These are phyloP conservation scores for Oopsacas minuta DNA, from an alignment of 37 sponge, comb jelly and placozoan species.

Conservation along the genomic window DNA sequence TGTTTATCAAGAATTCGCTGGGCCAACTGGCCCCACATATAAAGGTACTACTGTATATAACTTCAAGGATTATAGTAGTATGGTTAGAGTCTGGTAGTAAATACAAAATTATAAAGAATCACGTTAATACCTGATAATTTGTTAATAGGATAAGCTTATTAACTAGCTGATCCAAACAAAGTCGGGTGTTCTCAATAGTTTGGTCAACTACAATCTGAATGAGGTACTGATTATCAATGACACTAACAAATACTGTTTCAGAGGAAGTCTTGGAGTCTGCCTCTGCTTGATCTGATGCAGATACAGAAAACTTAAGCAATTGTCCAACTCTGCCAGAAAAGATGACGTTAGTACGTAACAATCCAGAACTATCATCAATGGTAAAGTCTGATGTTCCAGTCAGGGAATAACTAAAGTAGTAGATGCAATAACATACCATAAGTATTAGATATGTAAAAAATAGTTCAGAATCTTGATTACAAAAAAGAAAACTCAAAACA, in stretches of 20 bases:
- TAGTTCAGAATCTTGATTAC: no score
- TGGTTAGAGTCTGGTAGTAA: no score
- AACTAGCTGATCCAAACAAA: background rate
- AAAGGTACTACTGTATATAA: no score
- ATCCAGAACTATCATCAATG: background rate
- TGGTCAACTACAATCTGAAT: background rate
- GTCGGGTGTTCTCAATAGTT: background rate
- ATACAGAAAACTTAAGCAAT: background rate
- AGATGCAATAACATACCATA: background rate
- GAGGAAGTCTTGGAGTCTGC: background rate
- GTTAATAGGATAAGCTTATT: background rate
- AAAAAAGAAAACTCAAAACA: no score
- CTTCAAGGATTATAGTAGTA: no score
- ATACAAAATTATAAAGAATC: background rate
- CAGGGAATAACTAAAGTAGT: background rate
- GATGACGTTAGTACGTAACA: background rate
- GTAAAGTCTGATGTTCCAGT: background rate
- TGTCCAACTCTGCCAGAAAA: constrained; percentile 3
- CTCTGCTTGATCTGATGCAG: background rate
- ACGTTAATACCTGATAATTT: background rate
- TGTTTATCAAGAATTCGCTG: no score
- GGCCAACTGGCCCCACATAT: no score
- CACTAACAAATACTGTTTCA: background rate
- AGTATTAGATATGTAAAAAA: background rate
- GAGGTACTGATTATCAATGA: background rate